Percentiles rank a stretch among this genome's conserved stretches.
Evolutionary conservation across 2,113 vertebrate genomes (phyloP).

Genomic region (Ginglymostoma cirratum): DNA sequence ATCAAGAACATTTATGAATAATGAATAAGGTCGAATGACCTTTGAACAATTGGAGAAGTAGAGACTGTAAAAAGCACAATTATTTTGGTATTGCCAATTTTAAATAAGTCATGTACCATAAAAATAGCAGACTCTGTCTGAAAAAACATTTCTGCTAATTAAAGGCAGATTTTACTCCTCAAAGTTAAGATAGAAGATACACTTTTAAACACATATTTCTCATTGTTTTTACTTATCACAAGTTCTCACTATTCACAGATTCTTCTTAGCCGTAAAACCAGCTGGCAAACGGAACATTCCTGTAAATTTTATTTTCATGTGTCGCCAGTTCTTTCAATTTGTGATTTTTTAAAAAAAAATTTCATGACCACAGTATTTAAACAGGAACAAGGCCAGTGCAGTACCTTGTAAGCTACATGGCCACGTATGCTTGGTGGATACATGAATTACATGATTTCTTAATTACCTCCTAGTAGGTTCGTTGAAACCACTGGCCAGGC

Average conservation of each 20-base stretch:
- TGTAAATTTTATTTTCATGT: no score
- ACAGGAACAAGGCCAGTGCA: background rate
- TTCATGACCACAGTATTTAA: background rate
- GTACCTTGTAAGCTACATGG: background rate
- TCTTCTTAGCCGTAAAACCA: background rate
- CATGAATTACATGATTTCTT: background rate
- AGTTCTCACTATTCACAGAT: background rate
- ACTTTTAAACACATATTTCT: background rate
- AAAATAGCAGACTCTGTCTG: no score
- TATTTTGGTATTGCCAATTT: background rate
- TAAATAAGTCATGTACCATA: background rate
- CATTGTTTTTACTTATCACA: background rate
- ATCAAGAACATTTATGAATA: no score
- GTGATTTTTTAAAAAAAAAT: background rate
- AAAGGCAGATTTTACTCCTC: background rate
- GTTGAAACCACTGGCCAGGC: constrained; percentile 80
- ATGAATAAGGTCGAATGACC: background rate
- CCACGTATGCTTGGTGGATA: background rate
- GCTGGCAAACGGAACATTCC: background rate
- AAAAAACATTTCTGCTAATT: background rate
- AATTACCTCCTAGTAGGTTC: constrained; percentile 79
- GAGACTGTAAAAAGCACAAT: background rate
- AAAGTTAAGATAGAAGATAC: background rate
- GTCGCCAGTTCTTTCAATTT: background rate
- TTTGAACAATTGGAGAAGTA: background rate